Evolutionary conservation across 2,113 vertebrate species (phyloP), one percentile per base, ranked within the genome.

Genomic region (Melanotaenia duboulayi): DNA sequence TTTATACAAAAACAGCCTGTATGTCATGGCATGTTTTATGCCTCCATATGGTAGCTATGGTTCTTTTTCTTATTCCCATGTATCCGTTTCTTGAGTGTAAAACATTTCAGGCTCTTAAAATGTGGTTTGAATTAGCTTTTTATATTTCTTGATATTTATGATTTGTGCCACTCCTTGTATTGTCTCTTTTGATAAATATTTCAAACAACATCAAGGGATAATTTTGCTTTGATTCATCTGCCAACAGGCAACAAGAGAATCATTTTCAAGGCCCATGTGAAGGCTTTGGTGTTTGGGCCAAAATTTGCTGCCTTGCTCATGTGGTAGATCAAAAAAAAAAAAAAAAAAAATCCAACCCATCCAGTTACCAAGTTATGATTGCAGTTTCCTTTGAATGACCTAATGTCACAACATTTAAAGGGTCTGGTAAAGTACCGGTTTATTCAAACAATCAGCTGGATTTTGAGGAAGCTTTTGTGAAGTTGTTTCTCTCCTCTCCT

Each of bases 101-200:
- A 66, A 50, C 35, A 68, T 81, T 54, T 86, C 60, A 54, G 74
- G 78, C 80, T 71, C 55, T 76, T 78, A 56, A 84, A 92, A 92
- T 92, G 86, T 94, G 93, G 90, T 93, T 92, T 70, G 64, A 79
- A 88, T 94, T 92, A 93, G 74, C 42, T 58, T 89, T 91, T 93
- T 90, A 91, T 91, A 90, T 90, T 90, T 87, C 88, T 92, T 89
- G 90, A 92, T 94, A 93, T 92, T 90, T 91, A 93, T 92, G 93
- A 93, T 93, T 94, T 93, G 90, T 91, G 90, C 91, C 92, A 90
- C 93, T 92, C 90, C 91, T 92, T 81, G 82, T 78, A 86, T 93
- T 94, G 92, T 94, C 93, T 93, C 90, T 90, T 93, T 91, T 92
- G 90, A 94, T 93, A 92, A 93, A 94, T 88, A 93, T 91, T 92